These are phyloP conservation scores for Hemithea aestivaria DNA, from an alignment of 2,888 invertebrate species.

Conservation along the genomic window DNA sequence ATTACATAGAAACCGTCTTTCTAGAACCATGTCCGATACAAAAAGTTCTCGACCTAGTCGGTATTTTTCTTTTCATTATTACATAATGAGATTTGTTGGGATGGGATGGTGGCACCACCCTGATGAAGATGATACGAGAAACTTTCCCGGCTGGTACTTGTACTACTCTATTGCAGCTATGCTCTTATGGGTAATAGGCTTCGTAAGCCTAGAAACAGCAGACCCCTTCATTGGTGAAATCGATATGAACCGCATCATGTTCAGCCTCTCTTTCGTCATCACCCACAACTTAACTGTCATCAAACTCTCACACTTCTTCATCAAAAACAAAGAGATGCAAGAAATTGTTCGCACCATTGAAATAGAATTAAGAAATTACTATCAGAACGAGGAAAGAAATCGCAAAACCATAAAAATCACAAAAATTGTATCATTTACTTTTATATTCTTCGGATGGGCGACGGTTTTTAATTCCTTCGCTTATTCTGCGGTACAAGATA, in stretches of 20 bases:
- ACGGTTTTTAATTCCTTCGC: conserved; percentile 63
- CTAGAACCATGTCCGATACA: conserved; percentile 24
- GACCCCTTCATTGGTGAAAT: conserved; percentile 70
- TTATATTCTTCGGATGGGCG: conserved; percentile 67
- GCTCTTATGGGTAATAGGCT: conserved; percentile 63
- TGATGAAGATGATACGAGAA: conserved; percentile 53
- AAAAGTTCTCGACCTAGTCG: conserved; percentile 39
- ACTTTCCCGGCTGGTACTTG: conserved; percentile 61
- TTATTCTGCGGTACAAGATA: conserved; percentile 60
- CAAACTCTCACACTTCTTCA: conserved; percentile 65
- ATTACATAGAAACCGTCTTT: too few species aligned
- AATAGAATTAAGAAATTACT: conserved; percentile 53
- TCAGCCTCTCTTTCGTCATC: conserved; percentile 69
- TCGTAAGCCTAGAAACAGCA: conserved; percentile 68
- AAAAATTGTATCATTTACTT: conserved; percentile 53
- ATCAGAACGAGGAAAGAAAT: conserved; percentile 56
- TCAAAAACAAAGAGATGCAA: conserved; percentile 61
- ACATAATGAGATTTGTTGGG: conserved; percentile 58
- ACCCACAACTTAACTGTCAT: conserved; percentile 68
- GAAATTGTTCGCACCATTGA: conserved; percentile 59
- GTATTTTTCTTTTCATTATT: conserved; percentile 59
- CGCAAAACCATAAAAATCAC: conserved; percentile 49
- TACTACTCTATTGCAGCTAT: conserved; percentile 62
- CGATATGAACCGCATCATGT: conserved; percentile 69
- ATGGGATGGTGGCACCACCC: conserved; percentile 74